Percentiles rank a stretch among this genome's conserved stretches.
Evolutionary conservation across 2,888 invertebrate species (phyloP).

Genomic region (Dimorphilus gyrociliatus): DNA sequence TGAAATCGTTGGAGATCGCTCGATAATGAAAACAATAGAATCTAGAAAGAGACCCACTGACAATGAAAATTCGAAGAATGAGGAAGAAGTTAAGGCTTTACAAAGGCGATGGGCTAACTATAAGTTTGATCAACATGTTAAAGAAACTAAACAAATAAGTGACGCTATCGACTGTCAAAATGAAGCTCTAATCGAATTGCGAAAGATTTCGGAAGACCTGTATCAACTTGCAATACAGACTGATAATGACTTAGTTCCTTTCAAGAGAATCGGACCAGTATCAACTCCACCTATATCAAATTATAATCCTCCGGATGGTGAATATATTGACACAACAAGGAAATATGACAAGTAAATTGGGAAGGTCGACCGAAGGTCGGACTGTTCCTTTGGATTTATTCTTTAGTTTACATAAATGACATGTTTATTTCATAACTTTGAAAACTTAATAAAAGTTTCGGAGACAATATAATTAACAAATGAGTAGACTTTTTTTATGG

Average conservation of each 20-base stretch:
- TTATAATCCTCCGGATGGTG: slow-evolving; percentile 73
- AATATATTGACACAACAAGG: slow-evolving; percentile 62
- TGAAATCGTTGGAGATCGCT: slow-evolving; percentile 57
- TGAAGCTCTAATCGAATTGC: slow-evolving; percentile 61
- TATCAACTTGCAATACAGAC: slow-evolving; percentile 71
- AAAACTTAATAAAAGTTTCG: no score
- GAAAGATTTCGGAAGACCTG: slow-evolving; percentile 62
- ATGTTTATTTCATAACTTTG: no score
- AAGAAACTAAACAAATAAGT: slow-evolving; percentile 53
- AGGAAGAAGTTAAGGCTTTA: no score
- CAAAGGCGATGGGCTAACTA: slow-evolving; percentile 60
- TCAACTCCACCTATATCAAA: slow-evolving; percentile 64
- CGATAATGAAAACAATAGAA: slow-evolving; percentile 8
- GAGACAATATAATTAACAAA: no score
- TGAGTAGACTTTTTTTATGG: no score
- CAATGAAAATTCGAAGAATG: no score
- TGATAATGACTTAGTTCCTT: slow-evolving; percentile 54
- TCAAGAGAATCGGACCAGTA: slow-evolving; percentile 50
- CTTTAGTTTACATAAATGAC: no score
- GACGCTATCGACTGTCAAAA: slow-evolving; percentile 47
- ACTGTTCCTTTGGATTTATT: no score
- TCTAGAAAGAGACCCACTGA: no score
- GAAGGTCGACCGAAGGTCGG: no score
- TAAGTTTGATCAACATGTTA: slow-evolving; percentile 48
- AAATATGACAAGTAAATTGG: no score